Percentiles rank a stretch among this genome's conserved stretches.
These are phyloP conservation scores for Actenoides hombroni DNA, from an alignment of 2,113 vertebrate species.

Conservation along the genomic window DNA sequence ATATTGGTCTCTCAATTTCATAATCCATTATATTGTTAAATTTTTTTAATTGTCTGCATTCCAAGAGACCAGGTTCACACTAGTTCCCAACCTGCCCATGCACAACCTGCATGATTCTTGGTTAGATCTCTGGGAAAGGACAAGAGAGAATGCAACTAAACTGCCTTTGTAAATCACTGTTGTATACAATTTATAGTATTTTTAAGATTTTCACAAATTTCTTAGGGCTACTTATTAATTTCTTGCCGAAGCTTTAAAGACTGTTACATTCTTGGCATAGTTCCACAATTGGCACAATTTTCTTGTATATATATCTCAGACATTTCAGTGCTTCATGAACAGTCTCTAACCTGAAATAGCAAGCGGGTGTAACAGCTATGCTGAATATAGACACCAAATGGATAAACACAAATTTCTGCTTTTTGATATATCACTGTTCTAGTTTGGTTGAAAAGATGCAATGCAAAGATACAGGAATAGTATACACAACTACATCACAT, in stretches of 20 bases:
- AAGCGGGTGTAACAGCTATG: not conserved
- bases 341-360: not conserved
- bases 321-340: not conserved
- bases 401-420: not conserved
- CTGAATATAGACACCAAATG: not conserved
- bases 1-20: not conserved
- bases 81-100: not conserved
- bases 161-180: not conserved
- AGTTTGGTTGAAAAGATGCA: not conserved
- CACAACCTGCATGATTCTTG: not conserved
- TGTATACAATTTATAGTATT: not conserved
- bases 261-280: not conserved
- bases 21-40: too few relatives aligned
- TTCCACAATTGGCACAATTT: not conserved
- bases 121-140: not conserved
- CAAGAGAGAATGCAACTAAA: not conserved
- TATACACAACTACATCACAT: not conserved
- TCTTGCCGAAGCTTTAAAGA: not conserved
- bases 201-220: not conserved
- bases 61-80: not conserved
- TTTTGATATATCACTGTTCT: not conserved
- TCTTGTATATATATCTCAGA: not conserved
- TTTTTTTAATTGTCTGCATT: not conserved
- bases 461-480: constrained; percentile 16
- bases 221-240: not conserved